Conservation (phyloP, 2,113 vertebrate species). For the Corythoichthys intestinalis region DNA sequence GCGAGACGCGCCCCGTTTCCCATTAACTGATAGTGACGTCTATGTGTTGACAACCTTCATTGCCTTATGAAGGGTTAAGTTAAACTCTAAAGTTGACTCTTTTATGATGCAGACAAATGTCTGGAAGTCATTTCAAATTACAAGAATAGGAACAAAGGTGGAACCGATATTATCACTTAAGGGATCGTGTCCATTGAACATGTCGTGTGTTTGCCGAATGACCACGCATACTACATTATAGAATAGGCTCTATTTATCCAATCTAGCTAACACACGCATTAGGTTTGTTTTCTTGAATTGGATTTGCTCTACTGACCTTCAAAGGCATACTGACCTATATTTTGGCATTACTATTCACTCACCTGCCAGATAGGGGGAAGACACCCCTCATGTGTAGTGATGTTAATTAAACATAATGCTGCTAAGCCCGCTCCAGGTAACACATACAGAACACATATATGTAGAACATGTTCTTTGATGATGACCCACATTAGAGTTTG, state of each 20-base stretch:
- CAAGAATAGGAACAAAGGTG: not conserved
- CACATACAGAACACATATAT: not conserved
- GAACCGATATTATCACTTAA: not conserved
- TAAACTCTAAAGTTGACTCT: too few species aligned
- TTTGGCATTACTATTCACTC: slow-evolving; percentile 10
- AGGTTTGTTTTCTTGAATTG: not conserved
- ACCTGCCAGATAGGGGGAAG: slow-evolving; percentile 22
- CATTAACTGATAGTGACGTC: too few species aligned
- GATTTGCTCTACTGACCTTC: slow-evolving; percentile 5
- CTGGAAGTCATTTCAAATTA: not conserved
- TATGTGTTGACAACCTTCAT: too few species aligned
- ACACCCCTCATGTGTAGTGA: not conserved
- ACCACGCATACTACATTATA: not conserved
- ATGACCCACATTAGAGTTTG: slow-evolving; percentile 41
- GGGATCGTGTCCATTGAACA: not conserved
- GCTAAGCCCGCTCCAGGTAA: not conserved
- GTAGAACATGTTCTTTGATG: not conserved
- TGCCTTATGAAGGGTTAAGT: too few species aligned
- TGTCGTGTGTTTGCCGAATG: not conserved
- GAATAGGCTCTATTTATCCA: not conserved
- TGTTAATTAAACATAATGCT: not conserved
- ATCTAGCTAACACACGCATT: not conserved
- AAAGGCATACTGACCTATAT: slow-evolving; percentile 27
- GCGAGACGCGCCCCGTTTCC: too few species aligned
- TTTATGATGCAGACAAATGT: not conserved